phyloP scores from a whole-genome alignment of 2,888 invertebrate species.

The Amiota mariae region DNA sequence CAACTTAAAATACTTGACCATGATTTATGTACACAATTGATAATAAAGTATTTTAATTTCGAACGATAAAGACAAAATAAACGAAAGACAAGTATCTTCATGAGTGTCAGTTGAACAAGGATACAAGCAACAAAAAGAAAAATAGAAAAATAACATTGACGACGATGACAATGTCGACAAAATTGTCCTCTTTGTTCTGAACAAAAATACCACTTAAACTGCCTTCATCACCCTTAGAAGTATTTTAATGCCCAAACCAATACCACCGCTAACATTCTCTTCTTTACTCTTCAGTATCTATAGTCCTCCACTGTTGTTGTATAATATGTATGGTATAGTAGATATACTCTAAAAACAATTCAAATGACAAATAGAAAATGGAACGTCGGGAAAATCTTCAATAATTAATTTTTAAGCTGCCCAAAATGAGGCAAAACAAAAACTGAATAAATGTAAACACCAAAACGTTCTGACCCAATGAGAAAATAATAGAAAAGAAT shows the following conservation, averaged over 20 bases:
- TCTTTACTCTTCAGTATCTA: neutral
- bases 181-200: too few species aligned
- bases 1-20: conserved; percentile 12
- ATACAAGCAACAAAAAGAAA: neutral
- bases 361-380: conserved; percentile 25
- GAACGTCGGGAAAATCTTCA: conserved; percentile 46
- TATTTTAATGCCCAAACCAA: too few species aligned
- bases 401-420: conserved; percentile 66
- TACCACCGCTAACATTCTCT: neutral
- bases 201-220: too few species aligned
- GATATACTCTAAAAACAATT: conserved; percentile 1
- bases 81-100: too few species aligned
- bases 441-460: conserved; percentile 33
- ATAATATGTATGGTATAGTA: too few species aligned
- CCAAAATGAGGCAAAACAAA: conserved; percentile 60
- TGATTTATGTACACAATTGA: conserved; percentile 24
- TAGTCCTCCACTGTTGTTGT: too few species aligned
- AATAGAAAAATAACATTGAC: neutral
- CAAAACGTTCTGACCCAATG: conserved; percentile 16
- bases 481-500: conserved; percentile 1
- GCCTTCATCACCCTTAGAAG: too few species aligned
- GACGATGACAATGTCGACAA: neutral
- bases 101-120: too few species aligned
- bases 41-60: conserved; percentile 21
- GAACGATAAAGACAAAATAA: neutral